Percentiles rank a stretch among this genome's conserved stretches.
Evolutionary conservation across 2,797 vertebrate genomes (phyloP).

Genomic region (Ciconia nigra): DNA sequence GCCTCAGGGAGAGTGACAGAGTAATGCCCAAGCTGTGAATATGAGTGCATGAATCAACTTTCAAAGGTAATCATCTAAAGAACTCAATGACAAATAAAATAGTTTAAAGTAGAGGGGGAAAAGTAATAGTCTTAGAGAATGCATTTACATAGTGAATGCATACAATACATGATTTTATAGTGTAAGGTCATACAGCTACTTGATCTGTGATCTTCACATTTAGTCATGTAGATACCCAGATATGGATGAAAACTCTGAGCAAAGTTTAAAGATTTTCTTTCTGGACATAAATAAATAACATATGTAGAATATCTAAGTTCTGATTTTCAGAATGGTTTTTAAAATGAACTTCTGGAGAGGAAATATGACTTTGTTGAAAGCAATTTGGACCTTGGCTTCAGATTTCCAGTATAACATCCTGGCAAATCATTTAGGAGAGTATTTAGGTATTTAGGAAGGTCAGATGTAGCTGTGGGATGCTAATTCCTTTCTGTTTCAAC

Average conservation of each 20-base stretch:
- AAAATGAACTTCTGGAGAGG: not conserved
- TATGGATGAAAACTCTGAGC: not conserved
- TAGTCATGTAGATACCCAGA: not conserved
- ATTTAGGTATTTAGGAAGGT: not conserved
- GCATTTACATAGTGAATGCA: not conserved
- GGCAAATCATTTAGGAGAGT: not conserved
- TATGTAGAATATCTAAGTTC: not conserved
- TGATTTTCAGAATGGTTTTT: not conserved
- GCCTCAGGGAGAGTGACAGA: not conserved
- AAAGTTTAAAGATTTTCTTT: not conserved
- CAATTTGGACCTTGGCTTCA: not conserved
- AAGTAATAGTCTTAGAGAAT: not conserved
- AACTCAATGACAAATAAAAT: not conserved
- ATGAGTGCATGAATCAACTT: not conserved
- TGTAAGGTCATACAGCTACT: not conserved
- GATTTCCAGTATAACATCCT: not conserved
- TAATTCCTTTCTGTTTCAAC: not conserved
- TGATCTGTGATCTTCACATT: not conserved
- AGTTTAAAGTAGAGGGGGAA: not conserved
- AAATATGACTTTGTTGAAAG: not conserved
- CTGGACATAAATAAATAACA: not conserved
- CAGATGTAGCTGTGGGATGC: not conserved
- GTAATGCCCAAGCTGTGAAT: not conserved
- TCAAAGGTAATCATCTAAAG: fast-evolving
- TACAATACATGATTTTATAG: not conserved